Conservation (phyloP, 2,113 vertebrate genomes). For the Macrotus californicus region DNA sequence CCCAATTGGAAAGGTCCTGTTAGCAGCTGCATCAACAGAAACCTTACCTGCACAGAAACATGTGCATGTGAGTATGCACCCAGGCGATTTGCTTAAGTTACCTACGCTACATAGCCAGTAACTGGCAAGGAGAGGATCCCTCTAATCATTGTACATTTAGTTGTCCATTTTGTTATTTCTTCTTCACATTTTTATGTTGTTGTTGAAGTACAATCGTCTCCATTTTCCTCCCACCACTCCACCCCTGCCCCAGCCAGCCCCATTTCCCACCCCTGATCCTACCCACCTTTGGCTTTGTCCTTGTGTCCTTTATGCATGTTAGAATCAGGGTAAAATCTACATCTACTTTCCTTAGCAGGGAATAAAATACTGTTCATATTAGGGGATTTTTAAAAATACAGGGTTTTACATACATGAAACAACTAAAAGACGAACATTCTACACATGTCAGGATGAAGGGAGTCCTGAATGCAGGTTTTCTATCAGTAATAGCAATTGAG, state of each 20-base stretch:
- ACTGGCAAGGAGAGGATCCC: not conserved
- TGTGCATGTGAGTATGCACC: not conserved
- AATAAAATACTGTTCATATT: not conserved
- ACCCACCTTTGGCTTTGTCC: no score
- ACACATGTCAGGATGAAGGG: not conserved
- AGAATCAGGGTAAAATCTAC: not conserved
- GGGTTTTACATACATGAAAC: not conserved
- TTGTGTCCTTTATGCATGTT: no score
- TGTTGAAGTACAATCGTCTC: no score
- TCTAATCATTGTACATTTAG: not conserved
- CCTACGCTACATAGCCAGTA: not conserved
- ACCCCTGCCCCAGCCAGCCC: no score
- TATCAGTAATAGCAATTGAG: not conserved
- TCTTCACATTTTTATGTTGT: no score
- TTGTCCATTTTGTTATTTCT: not conserved
- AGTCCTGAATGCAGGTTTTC: not conserved
- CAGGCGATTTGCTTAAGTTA: not conserved
- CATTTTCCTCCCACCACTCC: no score
- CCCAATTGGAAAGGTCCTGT: not conserved
- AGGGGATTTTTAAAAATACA: not conserved
- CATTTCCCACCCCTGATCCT: no score
- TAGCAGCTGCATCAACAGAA: not conserved
- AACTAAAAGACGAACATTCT: not conserved
- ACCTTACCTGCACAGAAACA: not conserved
- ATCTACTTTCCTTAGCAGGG: not conserved